Percentiles rank a stretch among this genome's conserved stretches.
Conservation (phyloP, 2,888 invertebrate species). For the Apotomis capreana region DNA sequence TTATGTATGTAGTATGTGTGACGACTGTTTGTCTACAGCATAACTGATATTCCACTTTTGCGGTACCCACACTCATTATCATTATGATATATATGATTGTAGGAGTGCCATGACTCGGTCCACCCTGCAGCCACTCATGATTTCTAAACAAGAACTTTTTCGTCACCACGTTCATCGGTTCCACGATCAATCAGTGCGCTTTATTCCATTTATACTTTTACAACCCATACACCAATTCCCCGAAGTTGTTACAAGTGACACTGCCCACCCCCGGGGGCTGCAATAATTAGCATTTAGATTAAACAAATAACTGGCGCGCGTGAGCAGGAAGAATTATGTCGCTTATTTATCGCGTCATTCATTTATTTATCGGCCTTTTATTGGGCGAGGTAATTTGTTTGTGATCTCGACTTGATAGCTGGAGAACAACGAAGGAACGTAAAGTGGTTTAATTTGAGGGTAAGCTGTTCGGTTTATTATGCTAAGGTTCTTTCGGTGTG, state of each 20-base stretch:
- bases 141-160: too few relatives aligned
- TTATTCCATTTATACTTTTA: neutral
- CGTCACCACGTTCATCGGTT: neutral
- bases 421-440: neutral
- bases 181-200: neutral
- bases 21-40: too few relatives aligned
- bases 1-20: too few relatives aligned
- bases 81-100: too few relatives aligned
- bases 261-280: conserved; percentile 44
- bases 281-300: conserved; percentile 78
- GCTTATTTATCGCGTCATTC: conserved; percentile 66
- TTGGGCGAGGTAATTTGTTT: conserved; percentile 47
- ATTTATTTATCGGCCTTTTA: conserved; percentile 63
- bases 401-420: conserved; percentile 16
- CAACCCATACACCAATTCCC: conserved; percentile 8
- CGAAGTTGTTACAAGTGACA: conserved; percentile 8
- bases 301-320: conserved; percentile 67
- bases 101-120: too few relatives aligned
- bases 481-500: too few relatives aligned
- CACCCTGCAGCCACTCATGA: too few relatives aligned
- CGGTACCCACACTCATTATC: too few relatives aligned
- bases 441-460: neutral
- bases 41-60: too few relatives aligned
- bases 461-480: neutral
- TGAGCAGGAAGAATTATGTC: conserved; percentile 62